These are phyloP conservation scores for Lucinisca nassula DNA, from an alignment of 2,888 invertebrate genomes.

Conservation along the genomic window DNA sequence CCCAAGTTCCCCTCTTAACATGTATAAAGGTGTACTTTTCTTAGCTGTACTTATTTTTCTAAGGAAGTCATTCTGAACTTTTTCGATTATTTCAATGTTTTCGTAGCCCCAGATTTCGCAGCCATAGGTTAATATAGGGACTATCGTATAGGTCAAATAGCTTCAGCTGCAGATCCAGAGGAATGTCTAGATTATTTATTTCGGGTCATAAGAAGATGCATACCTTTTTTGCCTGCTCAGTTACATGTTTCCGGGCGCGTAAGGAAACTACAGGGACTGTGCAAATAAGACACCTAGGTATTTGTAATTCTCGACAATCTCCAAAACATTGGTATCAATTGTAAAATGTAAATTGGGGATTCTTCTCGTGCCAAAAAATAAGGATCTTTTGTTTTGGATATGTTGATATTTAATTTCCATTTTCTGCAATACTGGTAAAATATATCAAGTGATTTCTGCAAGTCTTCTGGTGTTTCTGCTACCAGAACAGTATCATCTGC, in stretches of 20 bases:
- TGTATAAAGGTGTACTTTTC: no score
- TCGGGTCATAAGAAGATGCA: neutral
- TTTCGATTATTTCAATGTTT: no score
- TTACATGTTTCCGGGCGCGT: neutral
- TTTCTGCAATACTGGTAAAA: conserved; percentile 13
- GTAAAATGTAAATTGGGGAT: neutral
- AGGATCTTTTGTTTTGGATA: conserved; percentile 25
- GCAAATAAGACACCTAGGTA: conserved; percentile 22
- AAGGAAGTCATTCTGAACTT: no score
- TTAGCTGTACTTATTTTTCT: no score
- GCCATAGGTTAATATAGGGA: conserved; percentile 39
- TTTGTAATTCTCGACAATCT: conserved; percentile 3
- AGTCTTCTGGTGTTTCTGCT: neutral
- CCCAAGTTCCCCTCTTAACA: no score
- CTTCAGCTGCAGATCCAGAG: neutral
- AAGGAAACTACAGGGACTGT: conserved; percentile 15
- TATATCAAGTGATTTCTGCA: neutral
- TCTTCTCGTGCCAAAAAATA: neutral
- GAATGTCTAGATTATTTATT: neutral
- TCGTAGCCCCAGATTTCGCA: conserved; percentile 32
- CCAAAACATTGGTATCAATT: neutral
- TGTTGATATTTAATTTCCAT: conserved; percentile 39
- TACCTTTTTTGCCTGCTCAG: conserved; percentile 17
- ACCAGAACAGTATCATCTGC: conserved; percentile 46
- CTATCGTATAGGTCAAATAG: conserved; percentile 15